A percentile compares a stretch with the other conserved stretches of the same genome.
Conservation (phyloP, 2,113 vertebrate species). For the Sinocyclocheilus maitianheensis region DNA sequence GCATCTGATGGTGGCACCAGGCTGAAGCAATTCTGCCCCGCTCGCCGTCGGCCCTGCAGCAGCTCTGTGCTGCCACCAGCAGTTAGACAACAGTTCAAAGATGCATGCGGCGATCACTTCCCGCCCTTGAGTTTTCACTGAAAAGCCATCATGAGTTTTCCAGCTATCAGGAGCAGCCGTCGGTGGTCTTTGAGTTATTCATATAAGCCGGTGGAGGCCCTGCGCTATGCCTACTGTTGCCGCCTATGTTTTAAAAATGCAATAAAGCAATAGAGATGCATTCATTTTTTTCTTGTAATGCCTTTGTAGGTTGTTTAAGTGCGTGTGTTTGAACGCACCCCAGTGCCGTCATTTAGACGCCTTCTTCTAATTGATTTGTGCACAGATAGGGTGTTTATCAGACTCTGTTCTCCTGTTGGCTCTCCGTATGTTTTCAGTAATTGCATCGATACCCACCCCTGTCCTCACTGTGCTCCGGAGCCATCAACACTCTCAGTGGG, state of each 20-base stretch:
- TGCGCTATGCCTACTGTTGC: conserved; percentile 39
- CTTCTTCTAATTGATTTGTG: conserved; percentile 59
- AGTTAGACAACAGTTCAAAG: conserved; percentile 51
- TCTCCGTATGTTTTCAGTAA: conserved; percentile 56
- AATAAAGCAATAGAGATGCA: conserved; percentile 36
- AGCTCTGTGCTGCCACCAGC: conserved; percentile 43
- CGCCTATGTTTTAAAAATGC: conserved; percentile 11
- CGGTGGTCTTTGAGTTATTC: conserved; percentile 53
- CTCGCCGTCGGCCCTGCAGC: conserved; percentile 35
- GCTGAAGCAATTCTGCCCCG: conserved; percentile 52
- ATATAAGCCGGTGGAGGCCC: conserved; percentile 39
- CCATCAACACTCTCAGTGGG: conserved; percentile 44
- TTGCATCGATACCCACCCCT: conserved; percentile 49
- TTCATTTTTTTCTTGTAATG: conserved; percentile 35
- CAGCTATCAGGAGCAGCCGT: conserved; percentile 38
- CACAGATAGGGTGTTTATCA: conserved; percentile 57
- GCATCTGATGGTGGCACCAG: conserved; percentile 50
- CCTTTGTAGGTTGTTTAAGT: conserved; percentile 22
- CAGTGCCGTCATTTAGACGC: conserved; percentile 27
- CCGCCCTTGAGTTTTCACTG: conserved; percentile 43
- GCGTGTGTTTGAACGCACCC: neutral
- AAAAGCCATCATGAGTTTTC: conserved; percentile 52
- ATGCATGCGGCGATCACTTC: conserved; percentile 40
- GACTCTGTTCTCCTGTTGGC: conserved; percentile 52
- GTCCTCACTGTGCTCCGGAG: conserved; percentile 36